A percentile compares a stretch with the other conserved stretches of the same genome.
These are phyloP conservation scores for Bradypus variegatus DNA, from an alignment of 2,797 vertebrate genomes.

Conservation along the genomic window DNA sequence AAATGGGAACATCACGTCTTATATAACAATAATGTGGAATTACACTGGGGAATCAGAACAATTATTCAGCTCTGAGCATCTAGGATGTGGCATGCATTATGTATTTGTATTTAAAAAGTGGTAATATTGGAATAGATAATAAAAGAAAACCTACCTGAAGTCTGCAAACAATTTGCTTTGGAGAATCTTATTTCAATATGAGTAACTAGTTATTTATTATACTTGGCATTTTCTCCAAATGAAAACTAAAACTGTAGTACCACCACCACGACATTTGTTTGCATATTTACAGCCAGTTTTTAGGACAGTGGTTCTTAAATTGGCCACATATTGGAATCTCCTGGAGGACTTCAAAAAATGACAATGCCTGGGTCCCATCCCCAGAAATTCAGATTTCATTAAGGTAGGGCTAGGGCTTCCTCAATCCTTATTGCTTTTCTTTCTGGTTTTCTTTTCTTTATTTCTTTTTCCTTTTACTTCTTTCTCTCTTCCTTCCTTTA, in stretches of 20 bases:
- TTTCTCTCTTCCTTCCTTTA: neutral
- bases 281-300: neutral
- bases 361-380: neutral
- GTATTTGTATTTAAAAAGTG: neutral
- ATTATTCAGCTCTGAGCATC: neutral
- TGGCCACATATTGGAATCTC: neutral
- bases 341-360: neutral
- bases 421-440: neutral
- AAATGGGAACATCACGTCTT: neutral
- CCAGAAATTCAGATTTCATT: neutral
- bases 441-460: neutral
- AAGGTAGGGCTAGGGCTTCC: neutral
- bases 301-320: neutral
- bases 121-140: neutral
- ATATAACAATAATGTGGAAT: neutral
- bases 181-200: neutral
- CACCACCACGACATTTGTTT: neutral
- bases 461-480: neutral
- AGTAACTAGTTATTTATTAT: neutral
- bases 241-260: neutral
- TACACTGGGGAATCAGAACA: neutral
- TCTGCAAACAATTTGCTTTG: neutral
- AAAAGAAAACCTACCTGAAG: neutral
- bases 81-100: neutral
- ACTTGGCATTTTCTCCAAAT: neutral